Percentiles rank a stretch among this genome's conserved stretches.
These are phyloP conservation scores for Coturnix japonica DNA, from an alignment of 2,113 vertebrate species.

Conservation along the genomic window DNA sequence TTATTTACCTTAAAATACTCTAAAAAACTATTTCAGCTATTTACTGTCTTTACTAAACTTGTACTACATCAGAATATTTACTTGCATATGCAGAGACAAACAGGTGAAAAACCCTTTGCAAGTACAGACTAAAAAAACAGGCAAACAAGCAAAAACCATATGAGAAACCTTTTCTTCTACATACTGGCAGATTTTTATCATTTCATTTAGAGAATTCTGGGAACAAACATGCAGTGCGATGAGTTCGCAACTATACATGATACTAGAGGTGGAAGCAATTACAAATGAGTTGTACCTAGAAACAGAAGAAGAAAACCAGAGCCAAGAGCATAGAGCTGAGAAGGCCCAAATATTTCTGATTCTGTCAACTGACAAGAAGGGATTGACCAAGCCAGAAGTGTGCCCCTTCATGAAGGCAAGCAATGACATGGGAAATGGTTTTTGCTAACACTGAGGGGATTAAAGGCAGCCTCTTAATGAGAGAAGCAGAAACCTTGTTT, in stretches of 20 bases:
- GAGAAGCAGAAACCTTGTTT: neutral
- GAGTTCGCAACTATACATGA: neutral
- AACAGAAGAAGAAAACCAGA: neutral
- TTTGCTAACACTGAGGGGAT: neutral
- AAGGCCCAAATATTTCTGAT: neutral
- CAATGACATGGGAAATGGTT: neutral
- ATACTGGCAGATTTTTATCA: accelerated
- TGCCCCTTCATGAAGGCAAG: neutral
- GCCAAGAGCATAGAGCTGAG: neutral
- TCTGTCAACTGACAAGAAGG: neutral
- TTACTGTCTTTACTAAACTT: neutral
- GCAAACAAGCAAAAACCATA: neutral
- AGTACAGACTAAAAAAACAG: neutral
- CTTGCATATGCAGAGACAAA: neutral
- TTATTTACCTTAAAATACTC: neutral
- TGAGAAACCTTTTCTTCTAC: neutral
- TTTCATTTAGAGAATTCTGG: neutral
- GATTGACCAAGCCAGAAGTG: neutral
- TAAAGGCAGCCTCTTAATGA: neutral
- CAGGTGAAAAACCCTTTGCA: neutral
- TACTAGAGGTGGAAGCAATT: neutral
- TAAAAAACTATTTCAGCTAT: neutral
- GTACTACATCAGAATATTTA: neutral
- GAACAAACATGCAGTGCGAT: neutral
- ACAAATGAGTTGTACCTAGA: neutral